A percentile compares a stretch with the other conserved stretches of the same genome.
Conservation (phyloP, 2,113 vertebrate genomes). For the Himantopus leucocephalus region DNA sequence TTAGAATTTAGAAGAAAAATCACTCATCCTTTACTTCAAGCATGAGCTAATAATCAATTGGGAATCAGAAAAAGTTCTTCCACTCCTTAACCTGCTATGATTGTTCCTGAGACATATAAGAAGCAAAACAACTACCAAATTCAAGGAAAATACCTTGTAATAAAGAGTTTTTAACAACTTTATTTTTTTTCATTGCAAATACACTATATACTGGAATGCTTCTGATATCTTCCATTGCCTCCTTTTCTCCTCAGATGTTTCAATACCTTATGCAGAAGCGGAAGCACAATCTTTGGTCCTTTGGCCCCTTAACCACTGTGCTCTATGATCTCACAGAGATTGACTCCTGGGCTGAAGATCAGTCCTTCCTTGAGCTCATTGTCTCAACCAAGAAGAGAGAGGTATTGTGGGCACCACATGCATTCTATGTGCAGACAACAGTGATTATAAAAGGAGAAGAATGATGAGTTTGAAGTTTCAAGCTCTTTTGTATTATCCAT, state of each 20-base stretch:
- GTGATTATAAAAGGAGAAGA: not conserved
- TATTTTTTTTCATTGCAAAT: not conserved
- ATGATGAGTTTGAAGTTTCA: not conserved
- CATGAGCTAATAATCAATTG: not conserved
- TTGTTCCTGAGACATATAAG: not conserved
- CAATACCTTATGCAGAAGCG: constrained; percentile 90
- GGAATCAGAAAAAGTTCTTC: not conserved
- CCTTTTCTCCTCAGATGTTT: constrained; percentile 81
- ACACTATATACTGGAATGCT: not conserved
- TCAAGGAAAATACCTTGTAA: not conserved
- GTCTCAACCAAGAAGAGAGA: constrained; percentile 86
- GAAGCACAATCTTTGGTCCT: constrained; percentile 84
- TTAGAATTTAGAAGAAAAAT: not conserved
- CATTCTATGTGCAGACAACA: not conserved
- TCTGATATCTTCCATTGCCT: not conserved
- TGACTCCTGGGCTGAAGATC: constrained; percentile 89
- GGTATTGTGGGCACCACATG: constrained; percentile 62
- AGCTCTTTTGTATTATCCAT: not conserved
- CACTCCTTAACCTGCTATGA: not conserved
- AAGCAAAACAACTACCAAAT: not conserved
- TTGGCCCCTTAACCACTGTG: constrained; percentile 85
- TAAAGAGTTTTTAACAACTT: not conserved
- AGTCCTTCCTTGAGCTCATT: constrained; percentile 91
- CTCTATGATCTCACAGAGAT: constrained; percentile 95
- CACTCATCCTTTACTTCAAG: not conserved